phyloP scores from a whole-genome alignment of 1,140 invertebrate species.

The Ylistrum balloti region DNA sequence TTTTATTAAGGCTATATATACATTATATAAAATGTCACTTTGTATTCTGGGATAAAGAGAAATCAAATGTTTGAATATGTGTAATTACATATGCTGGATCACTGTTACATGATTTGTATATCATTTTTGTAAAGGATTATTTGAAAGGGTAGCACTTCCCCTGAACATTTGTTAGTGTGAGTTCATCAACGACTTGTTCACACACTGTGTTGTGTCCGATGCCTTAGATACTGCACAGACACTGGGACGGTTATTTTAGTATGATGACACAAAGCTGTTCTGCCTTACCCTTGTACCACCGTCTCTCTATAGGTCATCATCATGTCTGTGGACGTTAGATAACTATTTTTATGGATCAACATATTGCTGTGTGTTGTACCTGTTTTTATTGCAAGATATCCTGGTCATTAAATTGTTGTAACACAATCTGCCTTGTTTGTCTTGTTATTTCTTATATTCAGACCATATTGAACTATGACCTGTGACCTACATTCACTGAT shows the following conservation, averaged over 20 bases:
- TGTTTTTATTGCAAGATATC: constrained; percentile 35
- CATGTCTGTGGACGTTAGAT: not conserved
- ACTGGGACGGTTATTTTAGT: not conserved
- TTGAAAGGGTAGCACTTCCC: constrained; percentile 31
- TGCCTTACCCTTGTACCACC: constrained; percentile 37
- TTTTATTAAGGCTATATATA: constrained; percentile 39
- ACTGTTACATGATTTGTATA: constrained; percentile 40
- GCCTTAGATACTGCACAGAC: constrained; percentile 27
- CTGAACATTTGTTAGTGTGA: constrained; percentile 15
- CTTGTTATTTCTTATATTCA: too few species aligned
- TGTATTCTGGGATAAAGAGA: constrained; percentile 29
- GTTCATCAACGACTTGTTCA: constrained; percentile 23
- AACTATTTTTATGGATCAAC: constrained; percentile 40
- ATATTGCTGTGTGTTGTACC: constrained; percentile 38
- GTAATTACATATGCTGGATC: constrained; percentile 29
- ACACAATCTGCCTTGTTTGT: not conserved
- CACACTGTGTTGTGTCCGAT: constrained; percentile 37
- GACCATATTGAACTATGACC: too few species aligned
- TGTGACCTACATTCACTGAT: too few species aligned
- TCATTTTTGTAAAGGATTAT: constrained; percentile 32
- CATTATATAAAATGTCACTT: constrained; percentile 40
- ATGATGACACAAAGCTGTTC: constrained; percentile 28
- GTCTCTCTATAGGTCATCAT: constrained; percentile 29
- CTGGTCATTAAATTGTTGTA: constrained; percentile 39
- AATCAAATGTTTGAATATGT: constrained; percentile 40